A percentile compares a stretch with the other conserved stretches of the same genome.
Conservation (phyloP, 2,888 invertebrate species). For the Allophyes oxyacanthae region DNA sequence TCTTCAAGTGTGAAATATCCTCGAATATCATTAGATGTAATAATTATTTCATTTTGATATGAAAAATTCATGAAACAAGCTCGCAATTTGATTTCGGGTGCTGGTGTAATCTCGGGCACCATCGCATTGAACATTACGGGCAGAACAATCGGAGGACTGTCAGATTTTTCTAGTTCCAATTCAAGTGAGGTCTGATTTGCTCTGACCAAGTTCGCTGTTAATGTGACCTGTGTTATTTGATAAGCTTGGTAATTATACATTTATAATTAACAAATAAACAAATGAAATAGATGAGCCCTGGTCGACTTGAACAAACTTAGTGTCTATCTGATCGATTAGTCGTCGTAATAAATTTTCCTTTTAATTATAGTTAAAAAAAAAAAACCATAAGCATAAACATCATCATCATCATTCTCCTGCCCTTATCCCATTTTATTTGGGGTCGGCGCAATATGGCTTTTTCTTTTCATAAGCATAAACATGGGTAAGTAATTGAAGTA, state of each 20-base stretch:
- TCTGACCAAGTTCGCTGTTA: conserved; percentile 87
- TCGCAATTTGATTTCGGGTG: conserved; percentile 85
- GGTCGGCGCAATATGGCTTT: too few species aligned
- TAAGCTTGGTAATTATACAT: neutral
- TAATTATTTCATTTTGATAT: conserved; percentile 82
- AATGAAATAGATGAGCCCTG: too few species aligned
- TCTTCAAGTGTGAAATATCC: conserved; percentile 71
- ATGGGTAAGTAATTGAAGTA: neutral
- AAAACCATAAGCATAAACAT: too few species aligned
- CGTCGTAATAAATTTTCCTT: too few species aligned
- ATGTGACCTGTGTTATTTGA: conserved; percentile 78
- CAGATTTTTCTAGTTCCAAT: conserved; percentile 89
- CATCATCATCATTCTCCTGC: too few species aligned
- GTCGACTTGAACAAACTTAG: too few species aligned
- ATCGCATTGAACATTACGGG: conserved; percentile 86
- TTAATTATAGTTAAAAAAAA: too few species aligned
- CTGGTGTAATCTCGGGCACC: conserved; percentile 84
- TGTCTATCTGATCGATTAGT: too few species aligned
- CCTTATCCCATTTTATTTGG: too few species aligned
- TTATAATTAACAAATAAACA: too few species aligned
- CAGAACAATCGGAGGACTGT: conserved; percentile 85
- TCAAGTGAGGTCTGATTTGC: conserved; percentile 81
- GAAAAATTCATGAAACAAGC: conserved; percentile 90
- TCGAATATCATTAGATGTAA: conserved; percentile 83
- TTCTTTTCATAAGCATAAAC: too few species aligned